Evolutionary conservation across 2,113 vertebrate species (phyloP), one percentile per base, ranked within the genome.

Genomic region (Amphiprion percula): DNA sequence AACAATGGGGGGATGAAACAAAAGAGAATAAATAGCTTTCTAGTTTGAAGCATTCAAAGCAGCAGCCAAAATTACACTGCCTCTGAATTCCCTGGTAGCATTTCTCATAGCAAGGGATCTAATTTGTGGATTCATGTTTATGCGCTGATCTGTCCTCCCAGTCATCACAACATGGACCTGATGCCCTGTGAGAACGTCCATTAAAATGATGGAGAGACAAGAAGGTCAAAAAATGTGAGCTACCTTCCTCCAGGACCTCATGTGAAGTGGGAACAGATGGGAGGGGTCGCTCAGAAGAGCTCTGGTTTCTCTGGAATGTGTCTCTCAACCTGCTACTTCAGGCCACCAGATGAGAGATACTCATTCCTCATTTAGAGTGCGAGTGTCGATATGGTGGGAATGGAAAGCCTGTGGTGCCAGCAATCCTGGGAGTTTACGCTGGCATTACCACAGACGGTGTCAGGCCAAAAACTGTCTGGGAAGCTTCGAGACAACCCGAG

Each of bases 261-360:
- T 30, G 30, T 71, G 44, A 49, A 56, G 62, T 52, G 19, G 58
- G 58, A 37, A n/a, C 19, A 17, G 23, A 23, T 8, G 5, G 28
- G 46, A 67, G 63, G 64, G 55, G 66, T 58, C 65, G 2, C 52
- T 74, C 41, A 60, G 26, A 69, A 65, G 70, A 66, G 71, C 75
- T 89, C 76, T 2, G 65, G 70, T 90, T 89, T 81, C 87, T 79
- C 67, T 81, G 88, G 90, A 91, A 91, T 88, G 85, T 47, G 65
- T 83, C 84, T 82, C 71, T 84, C 44, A 80, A 70, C 41, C 58
- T 24, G 26, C 77, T 79, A 60, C 82, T 83, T 66, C 54, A 72
- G 82, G 77, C 77, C 74, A 77, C 81, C 83, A 87, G 87, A 89
- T 90, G 91, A 91, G 78, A 77, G 89, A 91, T 92, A 86, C 74